Base-by-base conservation (phyloP, 2,113 vertebrate genomes). In the Arenaria interpres region DNA sequence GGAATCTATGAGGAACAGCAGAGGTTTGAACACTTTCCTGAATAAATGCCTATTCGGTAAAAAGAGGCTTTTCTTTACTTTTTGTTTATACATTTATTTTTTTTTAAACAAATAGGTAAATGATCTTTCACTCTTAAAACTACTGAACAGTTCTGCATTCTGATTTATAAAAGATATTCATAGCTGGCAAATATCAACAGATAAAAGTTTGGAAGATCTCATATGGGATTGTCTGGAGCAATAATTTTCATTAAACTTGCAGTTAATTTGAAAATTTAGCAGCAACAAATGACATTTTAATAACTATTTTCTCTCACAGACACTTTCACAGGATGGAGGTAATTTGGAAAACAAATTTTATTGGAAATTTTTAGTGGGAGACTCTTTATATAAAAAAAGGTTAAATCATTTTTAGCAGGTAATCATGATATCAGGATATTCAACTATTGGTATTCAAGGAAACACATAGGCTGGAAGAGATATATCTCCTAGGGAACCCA, bases 231-330 rank as follows among this genome's bases (percentile, higher is more conserved):
- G 35, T 94, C 88, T 93, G 72, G 39, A 86, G 91, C 75, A 90
- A 86, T 95, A 96, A 89, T 84, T 97, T 89, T 90, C 85, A 85
- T 96, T 96, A 96, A 92, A 86, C 64, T 60, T 75, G 83, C 63
- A 93, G 76, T 90, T 94, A 94, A 94, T 97, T 89, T 86, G 79
- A 78, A 92, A 90, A 93, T 88, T 64, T 93, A 96, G 30, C 56
- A 92, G 85, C 76, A 84, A 92, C 30, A 84, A 96, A 84, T 86
- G 82, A 81, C 85, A 93, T 77, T 91, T 92, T 48, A 43, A 92
- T 88, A 95, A 62, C 72, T 96, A 45, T 92, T 92, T 95, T 94
- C 46, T 91, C 79, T 96, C 60, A 57, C 75, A 96, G 91, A 50
- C 79, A 83, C 75, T 91, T 93, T 93, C 63, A 51, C 86, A 73